Evolutionary conservation across 2,113 vertebrate genomes (phyloP).

Genomic region (Tapirus terrestris): DNA sequence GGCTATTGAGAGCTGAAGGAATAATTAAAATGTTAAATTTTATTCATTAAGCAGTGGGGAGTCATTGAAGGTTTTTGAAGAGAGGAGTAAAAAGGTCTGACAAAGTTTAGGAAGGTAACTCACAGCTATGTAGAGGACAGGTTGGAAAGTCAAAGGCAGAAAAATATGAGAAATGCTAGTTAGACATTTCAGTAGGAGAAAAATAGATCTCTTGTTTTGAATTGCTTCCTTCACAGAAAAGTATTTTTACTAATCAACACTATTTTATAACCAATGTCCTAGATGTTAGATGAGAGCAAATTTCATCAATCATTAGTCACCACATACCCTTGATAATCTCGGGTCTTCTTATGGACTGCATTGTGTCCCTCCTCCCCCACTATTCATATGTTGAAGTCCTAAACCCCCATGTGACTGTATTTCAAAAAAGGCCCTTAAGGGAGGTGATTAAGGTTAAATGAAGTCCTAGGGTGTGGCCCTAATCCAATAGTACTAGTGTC

Average conservation of each 20-base stretch:
- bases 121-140: neutral
- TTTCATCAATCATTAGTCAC: neutral
- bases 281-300: neutral
- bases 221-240: neutral
- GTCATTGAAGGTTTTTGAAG: neutral
- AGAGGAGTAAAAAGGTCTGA: neutral
- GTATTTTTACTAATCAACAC: neutral
- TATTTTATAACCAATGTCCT: neutral
- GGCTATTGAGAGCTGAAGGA: neutral
- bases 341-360: neutral
- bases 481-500: neutral
- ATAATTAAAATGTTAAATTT: neutral
- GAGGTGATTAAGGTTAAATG: neutral
- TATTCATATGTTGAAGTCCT: neutral
- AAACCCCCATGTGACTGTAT: neutral
- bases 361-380: accelerated
- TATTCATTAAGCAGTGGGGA: neutral
- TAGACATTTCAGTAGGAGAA: neutral
- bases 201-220: neutral
- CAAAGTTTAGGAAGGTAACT: neutral
- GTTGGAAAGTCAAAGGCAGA: neutral
- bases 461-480: neutral
- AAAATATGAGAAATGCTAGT: neutral
- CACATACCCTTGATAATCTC: neutral
- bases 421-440: neutral